Conservation (phyloP, 1,140 invertebrate genomes). For the Drosophila obscura region DNA sequence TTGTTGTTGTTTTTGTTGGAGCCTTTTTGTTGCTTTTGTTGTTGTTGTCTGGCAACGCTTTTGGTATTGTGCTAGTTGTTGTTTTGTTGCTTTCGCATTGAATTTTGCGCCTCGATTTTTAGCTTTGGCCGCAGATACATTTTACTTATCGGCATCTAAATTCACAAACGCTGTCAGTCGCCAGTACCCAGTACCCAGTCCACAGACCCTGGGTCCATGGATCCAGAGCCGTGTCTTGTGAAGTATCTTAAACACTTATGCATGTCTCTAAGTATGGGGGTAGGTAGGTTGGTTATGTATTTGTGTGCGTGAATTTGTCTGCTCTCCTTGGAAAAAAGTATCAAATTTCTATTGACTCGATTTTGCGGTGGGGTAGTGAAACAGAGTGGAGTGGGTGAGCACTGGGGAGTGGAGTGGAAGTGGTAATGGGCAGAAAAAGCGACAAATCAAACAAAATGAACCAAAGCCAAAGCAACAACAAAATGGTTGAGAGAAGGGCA, state of each 20-base stretch:
- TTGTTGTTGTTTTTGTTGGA: slow-evolving; percentile 35
- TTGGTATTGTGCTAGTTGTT: slow-evolving; percentile 43
- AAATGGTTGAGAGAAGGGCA: slow-evolving; percentile 30
- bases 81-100: slow-evolving; percentile 68
- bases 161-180: slow-evolving; percentile 65
- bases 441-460: slow-evolving; percentile 37
- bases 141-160: slow-evolving; percentile 82
- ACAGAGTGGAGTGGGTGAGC: background rate
- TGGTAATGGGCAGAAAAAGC: no score
- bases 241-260: slow-evolving; percentile 31
- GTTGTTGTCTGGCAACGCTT: slow-evolving; percentile 30
- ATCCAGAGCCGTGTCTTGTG: slow-evolving; percentile 17
- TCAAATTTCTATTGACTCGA: slow-evolving; percentile 56
- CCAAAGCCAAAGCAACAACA: slow-evolving; percentile 7
- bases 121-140: slow-evolving; percentile 72
- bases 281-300: slow-evolving; percentile 16
- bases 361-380: no score
- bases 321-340: slow-evolving; percentile 68
- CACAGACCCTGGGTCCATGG: background rate
- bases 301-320: slow-evolving; percentile 20
- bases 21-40: slow-evolving; percentile 56
- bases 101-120: slow-evolving; percentile 75
- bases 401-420: slow-evolving; percentile 4
- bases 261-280: slow-evolving; percentile 17
- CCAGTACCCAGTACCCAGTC: slow-evolving; percentile 30